Evolutionary conservation across 2,113 vertebrate species (phyloP), one percentile per base, ranked within the genome.

Genomic region (Gymnorhina tibicen): DNA sequence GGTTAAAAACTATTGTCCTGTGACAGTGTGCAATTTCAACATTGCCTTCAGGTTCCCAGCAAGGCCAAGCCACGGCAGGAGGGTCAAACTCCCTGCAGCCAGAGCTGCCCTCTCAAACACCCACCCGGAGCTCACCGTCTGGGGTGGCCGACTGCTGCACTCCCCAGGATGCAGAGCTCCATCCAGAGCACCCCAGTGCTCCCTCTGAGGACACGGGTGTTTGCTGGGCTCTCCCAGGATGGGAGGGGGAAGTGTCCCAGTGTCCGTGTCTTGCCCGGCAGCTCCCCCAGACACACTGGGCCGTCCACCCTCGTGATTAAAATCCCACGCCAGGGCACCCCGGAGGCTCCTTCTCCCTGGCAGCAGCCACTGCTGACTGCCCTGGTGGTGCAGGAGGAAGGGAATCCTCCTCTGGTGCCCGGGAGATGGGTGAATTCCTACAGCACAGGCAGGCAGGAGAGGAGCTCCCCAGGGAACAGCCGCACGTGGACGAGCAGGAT

Each of bases 1-100:
- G 85, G 70, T 92, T 77, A 70, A 91, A 95, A 97, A 79, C 81
- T n/a, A 93, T 68, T 93, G 91, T 95, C 93, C 91, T 92, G 46
- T 85, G 84, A 73, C 89, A 69, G 55, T 24, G 78, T 84, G 78
- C 91, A 76, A 87, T 95, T 90, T 70, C 95, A 83, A 53, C 42
- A 33, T 9, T 32, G n/a, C 39, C 81, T 85, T 49, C 81, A 60
- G 85, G 77, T 66, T 68, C 76, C 93, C 84, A 82, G 74, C n/a
- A 46, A 53, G 91, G 88, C 47, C 68, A 49, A n/a, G 66, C 26
- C 37, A 79, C 5, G 68, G 56, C 85, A 91, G 37, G 13, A 58
- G 28, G 68, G 81, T 93, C 82, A 87, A 49, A 88, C 32, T 37
- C 52, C 85, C 68, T 70, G 7, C 52, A 56, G 79, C 22, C 75